Evolutionary conservation across 64 coral and sea anemone species (phyloP).

Genomic region (Pocillopora verrucosa): DNA sequence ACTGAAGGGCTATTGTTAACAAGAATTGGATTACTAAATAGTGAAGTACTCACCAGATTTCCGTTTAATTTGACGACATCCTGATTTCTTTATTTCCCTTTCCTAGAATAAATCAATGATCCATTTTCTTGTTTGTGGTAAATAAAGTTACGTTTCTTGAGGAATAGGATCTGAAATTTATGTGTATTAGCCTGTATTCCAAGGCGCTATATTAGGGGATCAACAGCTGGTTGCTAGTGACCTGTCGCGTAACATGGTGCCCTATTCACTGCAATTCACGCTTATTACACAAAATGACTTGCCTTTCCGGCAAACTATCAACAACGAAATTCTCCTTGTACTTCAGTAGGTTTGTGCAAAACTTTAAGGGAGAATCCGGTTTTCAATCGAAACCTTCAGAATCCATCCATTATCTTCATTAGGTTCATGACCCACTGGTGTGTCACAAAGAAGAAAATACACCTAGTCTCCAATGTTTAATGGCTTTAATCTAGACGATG

Average conservation of each 20-base stretch:
- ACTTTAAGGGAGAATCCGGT: background rate
- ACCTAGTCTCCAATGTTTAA: too few species aligned
- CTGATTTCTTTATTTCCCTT: background rate
- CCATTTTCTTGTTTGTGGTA: background rate
- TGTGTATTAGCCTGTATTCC: background rate
- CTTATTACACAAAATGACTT: background rate
- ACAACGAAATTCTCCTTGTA: background rate
- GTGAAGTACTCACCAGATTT: background rate
- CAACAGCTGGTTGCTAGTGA: slow-evolving; percentile 10
- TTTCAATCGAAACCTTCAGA: background rate
- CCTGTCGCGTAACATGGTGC: slow-evolving; percentile 33
- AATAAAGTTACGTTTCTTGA: background rate
- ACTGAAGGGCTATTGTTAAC: background rate
- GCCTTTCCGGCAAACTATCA: background rate
- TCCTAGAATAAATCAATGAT: background rate
- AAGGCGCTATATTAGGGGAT: background rate
- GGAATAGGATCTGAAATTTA: background rate
- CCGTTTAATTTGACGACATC: background rate
- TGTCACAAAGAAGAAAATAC: too few species aligned
- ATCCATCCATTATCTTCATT: too few species aligned
- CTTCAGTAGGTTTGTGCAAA: background rate
- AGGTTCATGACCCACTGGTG: too few species aligned
- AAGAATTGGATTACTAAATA: background rate
- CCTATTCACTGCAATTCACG: slow-evolving; percentile 15
- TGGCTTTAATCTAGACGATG: too few species aligned